These are phyloP conservation scores for Anniella stebbinsi DNA, from an alignment of 2,797 vertebrate species.

Conservation along the genomic window DNA sequence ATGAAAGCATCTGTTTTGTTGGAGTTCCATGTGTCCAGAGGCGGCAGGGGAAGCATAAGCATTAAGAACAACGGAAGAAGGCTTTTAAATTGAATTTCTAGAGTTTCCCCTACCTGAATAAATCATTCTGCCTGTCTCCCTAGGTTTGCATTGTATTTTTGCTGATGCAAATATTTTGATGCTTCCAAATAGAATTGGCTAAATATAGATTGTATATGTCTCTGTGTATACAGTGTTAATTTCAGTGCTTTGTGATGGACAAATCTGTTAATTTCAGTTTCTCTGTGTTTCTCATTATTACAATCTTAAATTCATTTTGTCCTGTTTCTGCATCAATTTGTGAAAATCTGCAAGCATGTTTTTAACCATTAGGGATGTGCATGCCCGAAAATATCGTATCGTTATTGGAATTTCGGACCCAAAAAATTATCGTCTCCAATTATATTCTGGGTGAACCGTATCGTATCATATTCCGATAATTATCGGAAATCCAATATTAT, in stretches of 20 bases:
- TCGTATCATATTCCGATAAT: too few species aligned
- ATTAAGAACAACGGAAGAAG: not conserved
- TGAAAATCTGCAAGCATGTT: too few species aligned
- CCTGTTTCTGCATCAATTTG: too few species aligned
- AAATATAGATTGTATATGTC: constrained; percentile 30
- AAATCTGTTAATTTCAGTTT: too few species aligned
- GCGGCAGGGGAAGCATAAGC: rapidly evolving
- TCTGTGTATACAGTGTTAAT: constrained; percentile 47
- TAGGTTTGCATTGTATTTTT: constrained; percentile 49
- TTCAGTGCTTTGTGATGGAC: constrained; percentile 1
- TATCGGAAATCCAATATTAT: too few species aligned
- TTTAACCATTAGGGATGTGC: too few species aligned
- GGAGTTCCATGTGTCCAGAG: not conserved
- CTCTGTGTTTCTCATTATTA: too few species aligned
- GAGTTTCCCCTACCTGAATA: constrained; percentile 22
- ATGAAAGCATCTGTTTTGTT: not conserved
- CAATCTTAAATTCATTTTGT: too few species aligned
- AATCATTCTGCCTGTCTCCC: constrained; percentile 19
- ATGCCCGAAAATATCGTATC: too few species aligned
- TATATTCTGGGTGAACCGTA: too few species aligned
- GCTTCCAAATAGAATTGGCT: constrained; percentile 35
- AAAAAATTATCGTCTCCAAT: too few species aligned
- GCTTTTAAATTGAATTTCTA: not conserved
- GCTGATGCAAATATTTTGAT: constrained; percentile 30
- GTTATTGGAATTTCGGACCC: too few species aligned